Evolutionary conservation across 2,888 invertebrate genomes (phyloP), one percentile per base, ranked within the genome.

Genomic region (Mesopsocus fuscifrons): DNA sequence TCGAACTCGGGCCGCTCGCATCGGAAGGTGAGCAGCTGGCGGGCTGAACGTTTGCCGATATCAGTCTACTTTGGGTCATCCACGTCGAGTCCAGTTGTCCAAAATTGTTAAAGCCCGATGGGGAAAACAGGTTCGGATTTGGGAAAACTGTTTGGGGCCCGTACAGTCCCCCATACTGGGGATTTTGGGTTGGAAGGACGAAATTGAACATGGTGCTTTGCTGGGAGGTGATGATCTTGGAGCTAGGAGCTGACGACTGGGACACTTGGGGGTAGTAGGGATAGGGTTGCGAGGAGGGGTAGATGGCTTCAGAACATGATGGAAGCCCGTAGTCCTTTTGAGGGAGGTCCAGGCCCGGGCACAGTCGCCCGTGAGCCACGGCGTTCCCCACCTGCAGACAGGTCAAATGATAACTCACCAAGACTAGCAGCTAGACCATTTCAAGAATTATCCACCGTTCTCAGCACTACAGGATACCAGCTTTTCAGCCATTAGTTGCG

Each of bases 11-110:
- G 50, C 66, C 42, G 48, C 57, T 59, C 0, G 59, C 60, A 60
- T 61, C 64, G 64, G 58, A 47, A 0, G 61, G 53, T 0, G 2
- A 66, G 1, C 51, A 50, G 0, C 57, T 61, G 38, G 18, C 44
- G 8, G 42, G 11, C 15, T 8, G 16, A 20, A 38, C 20, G 20
- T 6, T 5, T 16, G 38, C 20, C 20, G 38, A 21, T 16, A 38
- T 15, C 3, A 38, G 20, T 38, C 38, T 17, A 16, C 20, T 9
- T 11, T 38, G 38, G 20, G 38, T 9, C 15, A 32, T 21, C 44
- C 44, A 44, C 15, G 41, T 15, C 6, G 43, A 16, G 2, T 40
- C 32, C 15, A 41, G 32, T 23, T 44, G 41, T 16, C 41, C 40
- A 30, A 32, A 44, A 4, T 41, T 33, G 23, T 20, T 41, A 9